Evolutionary conservation across 2,797 vertebrate species (phyloP).

Genomic region (Gymnocypris eckloni): DNA sequence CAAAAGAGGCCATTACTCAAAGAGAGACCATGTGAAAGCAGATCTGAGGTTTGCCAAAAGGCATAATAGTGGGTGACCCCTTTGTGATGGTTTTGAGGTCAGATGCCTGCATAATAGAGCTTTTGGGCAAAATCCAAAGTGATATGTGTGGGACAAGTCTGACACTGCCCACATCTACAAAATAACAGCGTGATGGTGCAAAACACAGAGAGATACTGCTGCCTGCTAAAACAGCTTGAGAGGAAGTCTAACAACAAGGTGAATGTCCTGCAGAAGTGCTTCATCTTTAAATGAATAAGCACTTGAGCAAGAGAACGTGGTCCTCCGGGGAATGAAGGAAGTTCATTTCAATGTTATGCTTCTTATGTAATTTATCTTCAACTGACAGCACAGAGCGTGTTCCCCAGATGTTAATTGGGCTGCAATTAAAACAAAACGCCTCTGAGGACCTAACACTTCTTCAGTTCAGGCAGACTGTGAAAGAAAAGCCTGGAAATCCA

Average conservation of each 20-base stretch:
- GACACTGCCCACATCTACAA: neutral
- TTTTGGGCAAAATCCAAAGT: conserved; percentile 11
- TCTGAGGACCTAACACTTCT: neutral
- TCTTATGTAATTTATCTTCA: neutral
- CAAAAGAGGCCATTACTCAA: neutral
- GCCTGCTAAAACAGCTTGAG: neutral
- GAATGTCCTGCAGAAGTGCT: neutral
- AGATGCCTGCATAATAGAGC: neutral
- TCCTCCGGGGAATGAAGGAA: neutral
- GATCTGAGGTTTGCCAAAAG: conserved; percentile 4
- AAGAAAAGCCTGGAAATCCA: conserved; percentile 9
- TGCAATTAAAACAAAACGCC: conserved; percentile 10
- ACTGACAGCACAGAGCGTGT: neutral
- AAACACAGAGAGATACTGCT: no score
- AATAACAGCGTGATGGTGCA: no score
- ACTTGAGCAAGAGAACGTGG: neutral
- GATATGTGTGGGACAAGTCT: conserved; percentile 4
- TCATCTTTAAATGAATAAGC: neutral
- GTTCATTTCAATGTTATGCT: conserved; percentile 1
- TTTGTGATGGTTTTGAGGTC: conserved; percentile 21
- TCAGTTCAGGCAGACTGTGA: conserved; percentile 5
- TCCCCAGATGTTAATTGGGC: conserved; percentile 13
- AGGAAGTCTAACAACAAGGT: neutral
- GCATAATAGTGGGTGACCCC: conserved; percentile 19
- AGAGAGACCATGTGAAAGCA: neutral